Percentiles rank a stretch among this genome's conserved stretches.
Evolutionary conservation across 2,797 vertebrate species (phyloP).

Genomic region (Molossus molossus): DNA sequence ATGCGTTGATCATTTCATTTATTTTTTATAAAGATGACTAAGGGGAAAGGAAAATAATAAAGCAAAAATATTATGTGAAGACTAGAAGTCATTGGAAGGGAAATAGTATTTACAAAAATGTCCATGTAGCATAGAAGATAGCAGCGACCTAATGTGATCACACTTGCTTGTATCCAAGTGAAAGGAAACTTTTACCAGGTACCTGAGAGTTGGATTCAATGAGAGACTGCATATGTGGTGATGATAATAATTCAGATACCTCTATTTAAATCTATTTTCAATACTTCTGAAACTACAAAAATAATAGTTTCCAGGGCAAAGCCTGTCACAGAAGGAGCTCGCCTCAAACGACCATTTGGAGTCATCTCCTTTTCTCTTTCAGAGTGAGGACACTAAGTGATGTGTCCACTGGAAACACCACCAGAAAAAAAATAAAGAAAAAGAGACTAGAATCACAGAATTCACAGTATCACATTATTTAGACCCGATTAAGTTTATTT

Average conservation of each 20-base stretch:
- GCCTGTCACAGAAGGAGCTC: not conserved
- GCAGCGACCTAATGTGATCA: not conserved
- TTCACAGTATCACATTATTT: not conserved
- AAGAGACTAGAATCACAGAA: not conserved
- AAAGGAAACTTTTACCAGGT: not conserved
- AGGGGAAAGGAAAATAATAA: not conserved
- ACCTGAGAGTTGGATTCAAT: not conserved
- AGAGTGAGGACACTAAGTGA: not conserved
- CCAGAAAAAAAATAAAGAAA: not conserved
- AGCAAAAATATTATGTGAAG: not conserved
- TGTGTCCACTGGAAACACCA: not conserved
- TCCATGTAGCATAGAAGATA: not conserved
- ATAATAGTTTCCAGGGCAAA: not conserved
- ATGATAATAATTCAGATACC: not conserved
- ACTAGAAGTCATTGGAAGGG: not conserved
- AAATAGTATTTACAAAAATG: not conserved
- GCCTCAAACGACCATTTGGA: not conserved
- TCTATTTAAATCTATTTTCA: conserved; percentile 37
- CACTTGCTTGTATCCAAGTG: not conserved
- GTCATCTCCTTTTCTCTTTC: not conserved
- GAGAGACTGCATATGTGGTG: not conserved
- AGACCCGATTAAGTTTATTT: not conserved
- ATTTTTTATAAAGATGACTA: conserved; percentile 12
- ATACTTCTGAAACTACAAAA: not conserved
- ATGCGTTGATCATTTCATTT: not conserved